Percentiles rank a stretch among this genome's conserved stretches.
Conservation (phyloP, 2,797 vertebrate genomes). For the Chlorospingus flavigularis region DNA sequence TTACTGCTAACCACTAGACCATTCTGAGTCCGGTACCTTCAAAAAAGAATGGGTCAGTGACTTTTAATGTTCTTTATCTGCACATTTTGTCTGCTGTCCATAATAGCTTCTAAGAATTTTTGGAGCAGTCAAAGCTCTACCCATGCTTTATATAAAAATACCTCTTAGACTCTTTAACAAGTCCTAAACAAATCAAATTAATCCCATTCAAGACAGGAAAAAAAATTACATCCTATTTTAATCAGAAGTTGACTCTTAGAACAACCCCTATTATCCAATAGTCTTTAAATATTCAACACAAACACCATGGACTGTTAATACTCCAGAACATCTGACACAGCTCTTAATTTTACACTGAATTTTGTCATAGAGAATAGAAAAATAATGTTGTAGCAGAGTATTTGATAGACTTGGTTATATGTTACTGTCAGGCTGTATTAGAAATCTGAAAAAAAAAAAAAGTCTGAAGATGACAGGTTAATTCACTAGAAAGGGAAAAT, state of each 20-base stretch:
- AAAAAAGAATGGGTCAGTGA: background rate
- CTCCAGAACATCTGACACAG: background rate
- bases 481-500: background rate
- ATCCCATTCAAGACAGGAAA: background rate
- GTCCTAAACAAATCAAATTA: background rate
- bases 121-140: background rate
- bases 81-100: background rate
- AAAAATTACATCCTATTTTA: background rate
- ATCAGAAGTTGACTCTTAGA: background rate
- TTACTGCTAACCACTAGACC: background rate
- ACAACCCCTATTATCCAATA: background rate
- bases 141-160: background rate
- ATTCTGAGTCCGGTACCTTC: background rate
- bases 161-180: background rate
- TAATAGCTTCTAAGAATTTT: background rate
- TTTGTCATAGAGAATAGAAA: background rate
- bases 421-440: background rate
- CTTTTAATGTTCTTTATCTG: background rate
- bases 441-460: background rate
- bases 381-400: background rate
- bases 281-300: background rate
- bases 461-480: background rate
- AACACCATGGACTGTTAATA: background rate
- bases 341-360: background rate
- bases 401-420: background rate